Base-by-base conservation (phyloP, 2,888 invertebrate species). In the Troides helena region DNA sequence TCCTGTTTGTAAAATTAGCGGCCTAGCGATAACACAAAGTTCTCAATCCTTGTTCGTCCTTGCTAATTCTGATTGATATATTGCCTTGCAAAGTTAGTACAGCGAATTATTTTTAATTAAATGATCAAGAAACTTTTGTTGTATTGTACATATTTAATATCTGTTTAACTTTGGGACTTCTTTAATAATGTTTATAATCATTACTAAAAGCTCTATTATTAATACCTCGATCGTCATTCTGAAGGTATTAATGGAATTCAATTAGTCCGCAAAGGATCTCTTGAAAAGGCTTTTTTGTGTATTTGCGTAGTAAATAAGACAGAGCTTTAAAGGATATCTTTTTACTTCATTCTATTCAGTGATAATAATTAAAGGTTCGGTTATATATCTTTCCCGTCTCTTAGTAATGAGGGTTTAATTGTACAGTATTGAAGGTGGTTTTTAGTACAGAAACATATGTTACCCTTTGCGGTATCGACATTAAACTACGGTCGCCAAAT, bases 51-150 rank as follows among this genome's bases (percentile, higher is more conserved):
- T 65, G 46, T 62, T 61, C 46, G 43, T 59, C 61, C n/a, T 62
- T 46, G 18, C 25, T 63, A 67, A 70, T 70, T 63, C 67, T 70
- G 67, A 70, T 67, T 70, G 70, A 70, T 63, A 59, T 70, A 66
- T 70, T 23, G 39, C 43, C 36, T 53, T 46, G 46, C 50, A 59
- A 59, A 36, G 59, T 63, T 68, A 63, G 7, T 50, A 50, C 17
- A 58, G 61, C 23, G 53, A 39, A 68, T 62, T 67, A 18, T 56
- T 56, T 57, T 21, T 59, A 2, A 8, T 59, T 18, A 23, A 59
- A 25, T 12, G 25, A 59, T 25, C 50, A 57, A 21, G 6, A 5
- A 57, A 23, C 21, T 57, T 43, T 43, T 21, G 46, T 46, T 14
- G 46, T 2, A 50, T 14, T 2, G 14, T 17, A 50, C 18, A 17